Evolutionary conservation across 2,113 vertebrate species (phyloP).

Genomic region (Phasianus colchicus): DNA sequence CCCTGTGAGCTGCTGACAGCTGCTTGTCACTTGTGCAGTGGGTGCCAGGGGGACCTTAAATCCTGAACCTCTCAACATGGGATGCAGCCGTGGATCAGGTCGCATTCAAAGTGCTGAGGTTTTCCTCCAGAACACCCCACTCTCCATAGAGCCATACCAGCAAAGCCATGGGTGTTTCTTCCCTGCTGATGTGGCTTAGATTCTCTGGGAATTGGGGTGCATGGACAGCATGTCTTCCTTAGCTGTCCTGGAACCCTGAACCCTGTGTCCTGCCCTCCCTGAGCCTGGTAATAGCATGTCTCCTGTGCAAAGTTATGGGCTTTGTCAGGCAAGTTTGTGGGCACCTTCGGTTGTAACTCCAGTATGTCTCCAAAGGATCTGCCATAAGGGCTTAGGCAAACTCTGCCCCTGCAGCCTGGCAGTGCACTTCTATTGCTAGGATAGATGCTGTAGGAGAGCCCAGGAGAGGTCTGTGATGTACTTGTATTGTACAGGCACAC

Average conservation of each 20-base stretch:
- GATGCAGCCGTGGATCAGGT: not conserved
- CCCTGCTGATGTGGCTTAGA: not conserved
- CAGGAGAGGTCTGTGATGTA: not conserved
- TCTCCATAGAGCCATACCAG: not conserved
- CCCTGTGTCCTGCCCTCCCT: not conserved
- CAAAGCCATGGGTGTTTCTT: not conserved
- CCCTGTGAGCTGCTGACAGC: conserved; percentile 29
- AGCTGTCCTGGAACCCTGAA: not conserved
- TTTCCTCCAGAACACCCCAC: not conserved
- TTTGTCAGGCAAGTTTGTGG: not conserved
- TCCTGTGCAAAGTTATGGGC: not conserved
- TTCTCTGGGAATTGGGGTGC: fast-evolving
- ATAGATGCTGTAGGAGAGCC: not conserved
- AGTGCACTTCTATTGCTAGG: not conserved
- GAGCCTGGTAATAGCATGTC: not conserved
- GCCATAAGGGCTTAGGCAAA: not conserved
- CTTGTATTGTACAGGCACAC: not conserved
- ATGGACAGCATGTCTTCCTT: not conserved
- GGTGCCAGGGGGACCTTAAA: conserved; percentile 39
- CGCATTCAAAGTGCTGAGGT: not conserved
- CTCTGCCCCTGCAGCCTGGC: not conserved
- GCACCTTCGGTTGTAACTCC: not conserved
- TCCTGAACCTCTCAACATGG: not conserved
- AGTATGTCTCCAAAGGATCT: not conserved
- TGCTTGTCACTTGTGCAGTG: conserved; percentile 53